These are phyloP conservation scores for Capra hircus DNA, from an alignment of 2,113 vertebrate species.

Conservation along the genomic window DNA sequence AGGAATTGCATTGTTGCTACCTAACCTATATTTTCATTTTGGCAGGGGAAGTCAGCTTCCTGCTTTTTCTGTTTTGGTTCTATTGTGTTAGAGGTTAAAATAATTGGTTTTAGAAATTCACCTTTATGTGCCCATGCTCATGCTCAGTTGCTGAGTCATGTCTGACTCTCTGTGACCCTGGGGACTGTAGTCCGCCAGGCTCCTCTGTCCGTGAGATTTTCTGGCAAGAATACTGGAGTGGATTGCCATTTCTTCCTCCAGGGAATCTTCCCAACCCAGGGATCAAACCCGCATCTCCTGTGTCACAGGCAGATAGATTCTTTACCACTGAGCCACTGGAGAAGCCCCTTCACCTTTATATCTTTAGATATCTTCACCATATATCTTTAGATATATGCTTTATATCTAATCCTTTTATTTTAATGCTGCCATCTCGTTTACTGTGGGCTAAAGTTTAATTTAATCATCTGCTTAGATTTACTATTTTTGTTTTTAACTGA, in stretches of 20 bases:
- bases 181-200: background rate
- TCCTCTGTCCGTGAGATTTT: background rate
- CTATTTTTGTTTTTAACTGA: background rate
- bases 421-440: background rate
- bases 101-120: background rate
- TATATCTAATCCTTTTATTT: background rate
- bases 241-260: background rate
- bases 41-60: background rate
- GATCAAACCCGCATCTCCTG: background rate
- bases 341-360: background rate
- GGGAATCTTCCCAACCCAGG: background rate
- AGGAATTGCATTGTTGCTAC: background rate
- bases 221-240: background rate
- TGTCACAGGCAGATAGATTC: background rate
- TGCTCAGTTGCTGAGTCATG: background rate
- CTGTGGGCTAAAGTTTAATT: background rate
- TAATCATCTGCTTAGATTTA: conserved; percentile 27
- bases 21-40: background rate
- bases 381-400: background rate
- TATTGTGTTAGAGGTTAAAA: background rate
- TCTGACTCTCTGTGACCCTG: background rate
- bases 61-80: conserved; percentile 28
- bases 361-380: background rate
- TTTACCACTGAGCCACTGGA: background rate
- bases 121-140: background rate